Percentiles rank a stretch among this genome's conserved stretches.
phyloP scores from a whole-genome alignment of 2,797 vertebrate genomes.

The Gobio occitaniae region DNA sequence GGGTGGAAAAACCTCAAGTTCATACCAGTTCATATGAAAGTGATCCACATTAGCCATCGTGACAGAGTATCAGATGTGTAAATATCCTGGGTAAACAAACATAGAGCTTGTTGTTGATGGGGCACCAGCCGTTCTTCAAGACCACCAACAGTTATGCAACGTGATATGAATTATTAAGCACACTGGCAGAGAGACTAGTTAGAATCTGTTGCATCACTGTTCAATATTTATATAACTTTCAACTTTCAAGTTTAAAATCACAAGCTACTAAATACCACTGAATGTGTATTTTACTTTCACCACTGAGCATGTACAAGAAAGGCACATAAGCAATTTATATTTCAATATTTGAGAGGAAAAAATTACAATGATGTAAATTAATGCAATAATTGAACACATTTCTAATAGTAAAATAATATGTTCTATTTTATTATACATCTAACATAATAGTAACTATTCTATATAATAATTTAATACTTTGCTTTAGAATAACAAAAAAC shows the following conservation, averaged over 20 bases:
- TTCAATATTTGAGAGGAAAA: background rate
- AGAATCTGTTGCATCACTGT: background rate
- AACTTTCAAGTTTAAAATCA: background rate
- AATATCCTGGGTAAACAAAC: constrained; percentile 35
- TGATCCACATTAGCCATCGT: constrained; percentile 2
- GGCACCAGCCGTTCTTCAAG: constrained; percentile 3
- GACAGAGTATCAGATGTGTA: constrained; percentile 17
- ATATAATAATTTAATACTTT: background rate
- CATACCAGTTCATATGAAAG: background rate
- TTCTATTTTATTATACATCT: background rate
- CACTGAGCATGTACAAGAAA: background rate
- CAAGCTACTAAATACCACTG: background rate
- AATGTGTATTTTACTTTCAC: background rate
- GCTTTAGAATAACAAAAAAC: background rate
- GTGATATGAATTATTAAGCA: constrained; percentile 31
- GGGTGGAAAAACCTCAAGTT: constrained; percentile 18
- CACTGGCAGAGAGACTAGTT: background rate
- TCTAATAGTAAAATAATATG: background rate
- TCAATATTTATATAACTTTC: background rate
- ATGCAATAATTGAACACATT: background rate
- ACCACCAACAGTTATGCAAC: constrained; percentile 36
- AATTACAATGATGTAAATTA: no score
- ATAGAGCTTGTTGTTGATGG: constrained; percentile 17
- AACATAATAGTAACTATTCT: background rate
- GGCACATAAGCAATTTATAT: background rate